phyloP scores from a whole-genome alignment of 2,888 invertebrate genomes.

The Conops quadrifasciatus region DNA sequence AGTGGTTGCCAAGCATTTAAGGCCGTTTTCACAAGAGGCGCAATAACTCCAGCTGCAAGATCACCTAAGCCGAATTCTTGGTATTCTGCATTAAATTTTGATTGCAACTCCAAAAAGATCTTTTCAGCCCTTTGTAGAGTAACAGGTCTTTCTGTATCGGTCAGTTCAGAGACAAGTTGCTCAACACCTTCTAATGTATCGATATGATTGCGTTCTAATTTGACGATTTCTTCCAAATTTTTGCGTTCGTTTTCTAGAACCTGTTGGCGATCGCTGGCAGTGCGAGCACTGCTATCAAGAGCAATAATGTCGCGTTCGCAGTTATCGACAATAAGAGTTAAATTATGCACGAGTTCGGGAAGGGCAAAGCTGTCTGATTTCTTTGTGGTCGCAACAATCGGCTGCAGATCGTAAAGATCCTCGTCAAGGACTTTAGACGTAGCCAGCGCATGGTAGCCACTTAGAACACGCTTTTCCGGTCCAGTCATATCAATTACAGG shows the following conservation, averaged over 20 bases:
- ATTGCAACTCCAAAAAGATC: conserved; percentile 65
- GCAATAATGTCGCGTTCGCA: conserved; percentile 95
- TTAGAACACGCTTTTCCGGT: conserved; percentile 88
- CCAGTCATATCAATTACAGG: conserved; percentile 99
- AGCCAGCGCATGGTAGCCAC: conserved; percentile 90
- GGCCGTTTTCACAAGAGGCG: conserved; percentile 81
- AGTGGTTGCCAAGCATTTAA: conserved; percentile 84
- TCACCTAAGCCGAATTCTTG: conserved; percentile 84
- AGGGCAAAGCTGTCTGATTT: conserved; percentile 73
- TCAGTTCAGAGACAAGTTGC: conserved; percentile 70
- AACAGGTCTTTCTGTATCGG: conserved; percentile 61
- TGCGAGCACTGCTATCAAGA: conserved; percentile 79
- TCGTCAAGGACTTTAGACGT: conserved; percentile 70
- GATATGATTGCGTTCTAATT: conserved; percentile 78
- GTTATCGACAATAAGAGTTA: conserved; percentile 89
- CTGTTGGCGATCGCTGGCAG: conserved; percentile 81
- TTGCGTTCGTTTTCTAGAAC: conserved; percentile 82
- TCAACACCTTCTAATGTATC: conserved; percentile 76
- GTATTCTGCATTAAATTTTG: conserved; percentile 78
- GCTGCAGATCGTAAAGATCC: conserved; percentile 73
- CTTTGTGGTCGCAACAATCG: conserved; percentile 57
- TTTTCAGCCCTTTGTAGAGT: conserved; percentile 65
- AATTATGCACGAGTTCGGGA: conserved; percentile 92
- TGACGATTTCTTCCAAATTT: conserved; percentile 73
- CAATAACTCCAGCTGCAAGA: conserved; percentile 84